Conservation (phyloP, 2,797 vertebrate species). For the Eulemur coronatus region DNA sequence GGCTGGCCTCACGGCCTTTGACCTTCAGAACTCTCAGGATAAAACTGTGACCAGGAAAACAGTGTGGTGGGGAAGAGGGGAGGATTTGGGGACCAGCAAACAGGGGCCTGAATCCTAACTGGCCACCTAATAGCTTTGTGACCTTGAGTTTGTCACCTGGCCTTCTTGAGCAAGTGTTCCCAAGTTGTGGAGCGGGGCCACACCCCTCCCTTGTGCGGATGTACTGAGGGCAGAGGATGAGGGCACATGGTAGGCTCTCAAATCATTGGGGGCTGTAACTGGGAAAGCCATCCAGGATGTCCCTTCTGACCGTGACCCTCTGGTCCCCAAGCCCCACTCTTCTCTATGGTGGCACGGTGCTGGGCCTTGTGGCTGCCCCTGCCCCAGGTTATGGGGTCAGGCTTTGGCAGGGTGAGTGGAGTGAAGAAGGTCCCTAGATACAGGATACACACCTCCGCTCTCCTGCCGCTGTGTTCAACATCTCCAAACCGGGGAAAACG, state of each 20-base stretch:
- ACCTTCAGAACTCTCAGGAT: not conserved
- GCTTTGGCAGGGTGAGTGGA: not conserved
- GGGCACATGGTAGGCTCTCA: not conserved
- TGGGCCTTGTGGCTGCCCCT: not conserved
- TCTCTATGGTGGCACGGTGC: not conserved
- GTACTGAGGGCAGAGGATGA: not conserved
- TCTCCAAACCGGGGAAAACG: not conserved
- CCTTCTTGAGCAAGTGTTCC: not conserved
- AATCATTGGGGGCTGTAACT: not conserved
- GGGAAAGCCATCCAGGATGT: not conserved
- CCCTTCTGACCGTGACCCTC: not conserved
- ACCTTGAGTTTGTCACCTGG: not conserved
- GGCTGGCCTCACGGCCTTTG: not conserved
- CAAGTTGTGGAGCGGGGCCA: too few species aligned
- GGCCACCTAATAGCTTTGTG: not conserved
- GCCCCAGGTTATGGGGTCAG: not conserved
- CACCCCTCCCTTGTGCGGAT: too few species aligned
- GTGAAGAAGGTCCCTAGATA: not conserved
- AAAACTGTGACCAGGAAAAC: not conserved
- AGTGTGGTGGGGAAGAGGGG: rapidly evolving
- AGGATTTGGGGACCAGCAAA: not conserved
- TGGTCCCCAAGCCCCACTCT: not conserved
- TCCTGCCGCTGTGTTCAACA: not conserved
- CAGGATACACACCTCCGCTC: not conserved
- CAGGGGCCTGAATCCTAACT: not conserved